Percentiles rank a stretch among this genome's conserved stretches.
Conservation (phyloP, 2,797 vertebrate species). For the Orientallactaga sibirica region DNA sequence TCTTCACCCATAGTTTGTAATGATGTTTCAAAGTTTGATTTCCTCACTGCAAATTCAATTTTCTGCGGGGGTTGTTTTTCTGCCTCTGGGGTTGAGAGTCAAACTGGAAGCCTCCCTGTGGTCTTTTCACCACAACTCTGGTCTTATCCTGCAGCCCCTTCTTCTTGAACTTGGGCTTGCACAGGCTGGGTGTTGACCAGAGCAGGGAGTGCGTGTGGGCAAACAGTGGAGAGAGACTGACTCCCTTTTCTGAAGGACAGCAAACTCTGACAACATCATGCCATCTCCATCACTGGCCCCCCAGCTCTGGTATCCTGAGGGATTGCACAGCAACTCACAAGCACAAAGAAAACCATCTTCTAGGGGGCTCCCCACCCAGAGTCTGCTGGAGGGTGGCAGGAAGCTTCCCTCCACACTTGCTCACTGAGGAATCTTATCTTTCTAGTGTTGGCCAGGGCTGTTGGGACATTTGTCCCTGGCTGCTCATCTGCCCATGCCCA, state of each 20-base stretch:
- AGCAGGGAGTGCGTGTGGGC: too few species aligned
- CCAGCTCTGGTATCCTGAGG: rapidly evolving
- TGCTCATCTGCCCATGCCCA: not conserved
- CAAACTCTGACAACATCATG: rapidly evolving
- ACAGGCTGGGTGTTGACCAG: too few species aligned
- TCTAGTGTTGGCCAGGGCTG: rapidly evolving
- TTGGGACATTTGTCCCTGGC: rapidly evolving
- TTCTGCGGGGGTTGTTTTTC: not conserved
- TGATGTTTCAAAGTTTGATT: not conserved
- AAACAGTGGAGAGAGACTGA: too few species aligned
- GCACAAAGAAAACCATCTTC: not conserved
- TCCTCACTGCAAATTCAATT: rapidly evolving
- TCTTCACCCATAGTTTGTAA: not conserved
- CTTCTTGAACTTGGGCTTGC: not conserved
- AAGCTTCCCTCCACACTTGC: not conserved
- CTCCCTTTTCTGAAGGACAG: not conserved
- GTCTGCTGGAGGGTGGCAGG: not conserved
- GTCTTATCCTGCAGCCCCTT: not conserved
- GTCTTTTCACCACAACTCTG: too few species aligned
- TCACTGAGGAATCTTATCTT: not conserved
- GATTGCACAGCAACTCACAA: not conserved
- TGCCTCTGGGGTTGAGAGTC: rapidly evolving
- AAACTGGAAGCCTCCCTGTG: rapidly evolving
- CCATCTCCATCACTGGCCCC: rapidly evolving
- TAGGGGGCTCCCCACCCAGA: rapidly evolving